Percentiles rank a stretch among this genome's conserved stretches.
These are phyloP conservation scores for Pseudotriccus pelzelni DNA, from an alignment of 2,797 vertebrate species.

Conservation along the genomic window DNA sequence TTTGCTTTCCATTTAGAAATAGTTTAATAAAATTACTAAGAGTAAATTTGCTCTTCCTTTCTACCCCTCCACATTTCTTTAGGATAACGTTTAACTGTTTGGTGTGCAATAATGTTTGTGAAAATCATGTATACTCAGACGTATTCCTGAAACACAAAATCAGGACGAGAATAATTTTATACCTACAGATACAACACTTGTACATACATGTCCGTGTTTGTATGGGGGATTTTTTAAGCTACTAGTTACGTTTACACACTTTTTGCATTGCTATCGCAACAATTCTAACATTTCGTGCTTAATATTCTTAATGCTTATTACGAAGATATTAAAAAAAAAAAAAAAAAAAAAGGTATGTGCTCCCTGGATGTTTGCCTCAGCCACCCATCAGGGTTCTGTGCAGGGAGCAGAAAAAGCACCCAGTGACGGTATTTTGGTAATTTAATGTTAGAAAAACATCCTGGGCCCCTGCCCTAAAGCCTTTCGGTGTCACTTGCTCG, in stretches of 20 bases:
- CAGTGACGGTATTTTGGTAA: neutral
- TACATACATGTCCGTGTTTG: neutral
- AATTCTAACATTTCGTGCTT: neutral
- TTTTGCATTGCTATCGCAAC: neutral
- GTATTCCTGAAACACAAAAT: neutral
- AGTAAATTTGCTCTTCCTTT: neutral
- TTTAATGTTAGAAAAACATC: neutral
- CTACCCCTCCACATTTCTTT: accelerated
- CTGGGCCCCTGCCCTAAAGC: neutral
- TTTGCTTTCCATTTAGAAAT: neutral
- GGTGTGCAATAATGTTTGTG: neutral
- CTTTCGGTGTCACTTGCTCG: neutral
- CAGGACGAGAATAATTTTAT: too few species aligned
- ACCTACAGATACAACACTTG: neutral
- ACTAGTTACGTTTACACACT: neutral
- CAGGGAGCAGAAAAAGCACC: neutral
- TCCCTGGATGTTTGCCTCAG: neutral
- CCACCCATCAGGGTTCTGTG: neutral
- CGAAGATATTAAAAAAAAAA: neutral
- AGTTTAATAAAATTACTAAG: neutral
- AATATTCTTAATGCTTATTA: neutral
- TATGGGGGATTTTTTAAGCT: neutral
- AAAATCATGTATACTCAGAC: neutral
- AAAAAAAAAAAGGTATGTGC: neutral
- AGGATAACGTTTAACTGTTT: accelerated